Evolutionary conservation across 2,888 invertebrate genomes (phyloP).

Genomic region (Drosophila nr. medialis): DNA sequence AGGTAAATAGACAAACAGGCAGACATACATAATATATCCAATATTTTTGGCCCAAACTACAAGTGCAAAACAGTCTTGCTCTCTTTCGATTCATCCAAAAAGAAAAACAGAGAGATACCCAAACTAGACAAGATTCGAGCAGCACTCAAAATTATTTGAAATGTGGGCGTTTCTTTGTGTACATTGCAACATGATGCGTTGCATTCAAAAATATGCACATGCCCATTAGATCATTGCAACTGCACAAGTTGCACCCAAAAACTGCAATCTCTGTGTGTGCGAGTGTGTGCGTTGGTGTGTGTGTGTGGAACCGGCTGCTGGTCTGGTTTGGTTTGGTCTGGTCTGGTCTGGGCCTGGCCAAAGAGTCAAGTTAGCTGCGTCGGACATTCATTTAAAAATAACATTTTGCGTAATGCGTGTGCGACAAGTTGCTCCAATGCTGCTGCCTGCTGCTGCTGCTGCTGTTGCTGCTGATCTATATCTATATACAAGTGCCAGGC

Average conservation of each 20-base stretch:
- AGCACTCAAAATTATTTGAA: conserved; percentile 3
- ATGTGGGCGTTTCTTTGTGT: conserved; percentile 40
- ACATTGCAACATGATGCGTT: conserved; percentile 38
- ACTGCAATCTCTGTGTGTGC: conserved; percentile 14
- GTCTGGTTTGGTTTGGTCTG: conserved; percentile 42
- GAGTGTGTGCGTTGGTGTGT: conserved; percentile 7
- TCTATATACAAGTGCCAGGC: conserved; percentile 33
- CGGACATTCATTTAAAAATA: conserved; percentile 82
- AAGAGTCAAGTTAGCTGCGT: conserved; percentile 63
- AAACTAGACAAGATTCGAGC: conserved; percentile 30
- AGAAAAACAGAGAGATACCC: conserved; percentile 4
- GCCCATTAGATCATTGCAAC: conserved; percentile 39
- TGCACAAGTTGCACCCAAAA: conserved; percentile 36
- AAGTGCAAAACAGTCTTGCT: neutral
- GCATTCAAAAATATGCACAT: conserved; percentile 25
- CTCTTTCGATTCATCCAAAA: conserved; percentile 15
- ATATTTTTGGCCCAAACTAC: neutral
- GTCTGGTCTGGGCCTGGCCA: conserved; percentile 55
- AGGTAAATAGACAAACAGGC: neutral
- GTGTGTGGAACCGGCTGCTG: conserved; percentile 42
- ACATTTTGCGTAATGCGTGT: conserved; percentile 82
- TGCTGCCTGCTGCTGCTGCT: neutral
- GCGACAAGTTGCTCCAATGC: conserved; percentile 56
- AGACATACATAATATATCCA: neutral
- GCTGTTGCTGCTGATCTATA: conserved; percentile 46